Percentiles rank a stretch among this genome's conserved stretches.
Conservation (phyloP, 2,888 invertebrate genomes). For the Choreutis nemorana region DNA sequence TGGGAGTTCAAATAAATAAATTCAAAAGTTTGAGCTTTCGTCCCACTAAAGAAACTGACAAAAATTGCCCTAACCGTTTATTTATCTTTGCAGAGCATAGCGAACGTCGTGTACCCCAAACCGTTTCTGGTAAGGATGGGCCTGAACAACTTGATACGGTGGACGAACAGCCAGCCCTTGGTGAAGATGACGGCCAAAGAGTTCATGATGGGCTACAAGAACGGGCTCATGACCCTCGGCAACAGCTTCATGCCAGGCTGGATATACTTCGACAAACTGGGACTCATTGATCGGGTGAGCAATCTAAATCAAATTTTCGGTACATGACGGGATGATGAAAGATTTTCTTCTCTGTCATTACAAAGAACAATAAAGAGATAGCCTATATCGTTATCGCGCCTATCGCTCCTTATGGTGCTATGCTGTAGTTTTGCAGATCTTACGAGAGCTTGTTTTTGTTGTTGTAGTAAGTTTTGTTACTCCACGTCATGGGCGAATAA, state of each 20-base stretch:
- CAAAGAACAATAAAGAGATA: too few species aligned
- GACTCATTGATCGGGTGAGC: conserved; percentile 86
- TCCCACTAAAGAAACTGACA: neutral
- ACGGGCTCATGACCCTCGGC: conserved; percentile 82
- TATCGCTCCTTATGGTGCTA: too few species aligned
- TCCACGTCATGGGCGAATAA: too few species aligned
- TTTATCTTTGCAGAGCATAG: conserved; percentile 73
- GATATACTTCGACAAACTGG: conserved; percentile 88
- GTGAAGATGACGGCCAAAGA: conserved; percentile 83
- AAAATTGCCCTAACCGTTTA: neutral
- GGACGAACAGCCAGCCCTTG: conserved; percentile 75
- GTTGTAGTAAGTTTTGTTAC: too few species aligned
- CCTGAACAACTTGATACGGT: conserved; percentile 73
- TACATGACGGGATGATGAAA: too few species aligned
- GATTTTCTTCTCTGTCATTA: too few species aligned
- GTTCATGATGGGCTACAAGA: conserved; percentile 89
- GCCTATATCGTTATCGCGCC: too few species aligned
- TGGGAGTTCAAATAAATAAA: too few species aligned
- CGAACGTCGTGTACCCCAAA: conserved; percentile 75
- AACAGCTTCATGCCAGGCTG: conserved; percentile 84
- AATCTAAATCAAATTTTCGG: neutral
- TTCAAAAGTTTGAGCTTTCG: too few species aligned
- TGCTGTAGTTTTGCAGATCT: too few species aligned
- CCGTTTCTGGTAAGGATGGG: conserved; percentile 72
- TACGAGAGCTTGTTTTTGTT: too few species aligned